A percentile compares a stretch with the other conserved stretches of the same genome.
phyloP scores from a whole-genome alignment of 2,888 invertebrate genomes.

The Lithophane ornitopus region DNA sequence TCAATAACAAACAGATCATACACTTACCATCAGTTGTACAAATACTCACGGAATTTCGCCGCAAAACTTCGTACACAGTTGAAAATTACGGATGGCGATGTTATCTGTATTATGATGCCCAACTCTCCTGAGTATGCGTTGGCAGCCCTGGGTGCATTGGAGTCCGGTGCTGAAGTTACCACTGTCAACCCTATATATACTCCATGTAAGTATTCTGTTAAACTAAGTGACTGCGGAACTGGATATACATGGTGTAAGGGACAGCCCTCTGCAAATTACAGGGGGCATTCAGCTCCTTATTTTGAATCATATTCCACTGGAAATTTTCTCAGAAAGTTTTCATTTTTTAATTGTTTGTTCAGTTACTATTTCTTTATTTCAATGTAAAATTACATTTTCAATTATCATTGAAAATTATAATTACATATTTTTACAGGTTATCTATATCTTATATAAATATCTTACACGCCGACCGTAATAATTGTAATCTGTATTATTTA shows the following conservation, averaged over 20 bases:
- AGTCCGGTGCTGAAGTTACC: constrained; percentile 92
- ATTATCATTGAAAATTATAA: too few relatives aligned
- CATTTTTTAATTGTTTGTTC: too few relatives aligned
- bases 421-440: not conserved
- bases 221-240: not conserved
- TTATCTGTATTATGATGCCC: constrained; percentile 92
- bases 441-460: too few relatives aligned
- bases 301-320: too few relatives aligned
- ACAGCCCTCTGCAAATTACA: too few relatives aligned
- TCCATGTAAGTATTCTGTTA: constrained; percentile 78
- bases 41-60: constrained; percentile 91
- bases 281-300: too few relatives aligned
- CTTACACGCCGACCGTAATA: not conserved
- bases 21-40: constrained; percentile 92
- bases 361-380: too few relatives aligned
- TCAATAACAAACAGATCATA: constrained; percentile 92
- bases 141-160: constrained; percentile 90
- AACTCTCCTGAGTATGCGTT: constrained; percentile 93
- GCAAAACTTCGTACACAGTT: constrained; percentile 91
- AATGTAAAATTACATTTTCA: too few relatives aligned
- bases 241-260: too few relatives aligned
- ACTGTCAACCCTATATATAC: constrained; percentile 94
- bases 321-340: too few relatives aligned
- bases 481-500: constrained; percentile 1
- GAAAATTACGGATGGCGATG: constrained; percentile 91